Conservation (phyloP, 2,888 invertebrate species). For the Phortica magna region DNA sequence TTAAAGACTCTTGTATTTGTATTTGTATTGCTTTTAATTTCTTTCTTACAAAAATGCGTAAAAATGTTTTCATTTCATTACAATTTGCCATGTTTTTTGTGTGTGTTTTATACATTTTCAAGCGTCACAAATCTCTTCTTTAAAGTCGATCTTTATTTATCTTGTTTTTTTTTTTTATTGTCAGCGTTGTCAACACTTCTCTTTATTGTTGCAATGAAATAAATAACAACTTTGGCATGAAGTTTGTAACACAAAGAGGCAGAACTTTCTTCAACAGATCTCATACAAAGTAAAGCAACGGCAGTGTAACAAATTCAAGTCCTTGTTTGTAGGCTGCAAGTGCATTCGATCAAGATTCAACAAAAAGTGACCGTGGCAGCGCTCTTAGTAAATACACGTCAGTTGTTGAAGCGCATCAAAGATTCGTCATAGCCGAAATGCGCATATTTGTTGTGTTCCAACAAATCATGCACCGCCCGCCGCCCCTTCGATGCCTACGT, state of each 20-base stretch:
- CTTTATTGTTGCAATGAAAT: constrained; percentile 19
- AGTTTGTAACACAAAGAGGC: constrained; percentile 1
- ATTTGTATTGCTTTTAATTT: too few relatives aligned
- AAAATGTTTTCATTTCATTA: constrained; percentile 40
- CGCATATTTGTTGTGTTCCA: background rate
- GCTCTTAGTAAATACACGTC: too few relatives aligned
- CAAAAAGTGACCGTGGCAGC: background rate
- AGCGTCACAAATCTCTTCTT: background rate
- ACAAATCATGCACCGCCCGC: too few relatives aligned
- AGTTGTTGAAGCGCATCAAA: background rate
- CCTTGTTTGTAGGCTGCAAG: too few relatives aligned
- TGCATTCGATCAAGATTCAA: background rate
- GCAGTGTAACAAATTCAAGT: too few relatives aligned
- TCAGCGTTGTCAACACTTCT: too few relatives aligned
- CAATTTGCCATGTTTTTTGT: background rate
- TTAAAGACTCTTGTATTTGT: constrained; percentile 34
- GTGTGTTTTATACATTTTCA: background rate
- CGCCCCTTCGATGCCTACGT: background rate
- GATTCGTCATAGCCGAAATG: background rate
- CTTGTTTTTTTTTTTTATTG: too few relatives aligned
- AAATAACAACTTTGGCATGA: background rate
- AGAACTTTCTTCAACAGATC: too few relatives aligned
- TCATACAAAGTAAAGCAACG: too few relatives aligned
- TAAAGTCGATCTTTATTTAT: background rate
- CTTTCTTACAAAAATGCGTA: constrained; percentile 36